phyloP scores from a whole-genome alignment of 2,113 vertebrate genomes.

The Acrocephalus kingi region DNA sequence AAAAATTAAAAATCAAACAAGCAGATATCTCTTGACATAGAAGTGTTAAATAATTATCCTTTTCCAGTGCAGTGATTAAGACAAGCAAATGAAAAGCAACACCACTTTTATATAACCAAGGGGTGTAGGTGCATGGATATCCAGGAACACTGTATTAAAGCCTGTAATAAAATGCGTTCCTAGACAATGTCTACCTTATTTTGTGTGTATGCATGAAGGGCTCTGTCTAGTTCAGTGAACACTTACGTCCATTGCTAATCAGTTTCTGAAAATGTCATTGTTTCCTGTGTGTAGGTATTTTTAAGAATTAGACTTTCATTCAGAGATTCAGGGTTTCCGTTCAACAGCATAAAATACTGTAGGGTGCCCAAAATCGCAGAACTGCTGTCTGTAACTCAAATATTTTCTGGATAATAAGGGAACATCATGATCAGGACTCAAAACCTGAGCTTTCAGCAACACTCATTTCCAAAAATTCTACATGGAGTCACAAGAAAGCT shows the following conservation, averaged over 20 bases:
- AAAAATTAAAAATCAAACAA: background rate
- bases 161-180: background rate
- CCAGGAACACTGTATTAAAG: background rate
- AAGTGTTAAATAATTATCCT: background rate
- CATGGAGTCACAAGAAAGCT: background rate
- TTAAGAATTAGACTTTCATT: conserved; percentile 56
- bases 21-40: background rate
- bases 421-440: background rate
- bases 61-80: background rate
- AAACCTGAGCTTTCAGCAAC: background rate
- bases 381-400: background rate
- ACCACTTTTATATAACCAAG: background rate
- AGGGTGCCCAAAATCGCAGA: background rate
- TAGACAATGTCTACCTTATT: background rate
- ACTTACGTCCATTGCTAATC: conserved; percentile 19
- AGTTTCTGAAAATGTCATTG: conserved; percentile 60
- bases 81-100: background rate
- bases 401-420: background rate
- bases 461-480: background rate
- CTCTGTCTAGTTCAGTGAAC: conserved; percentile 51
- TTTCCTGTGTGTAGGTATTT: conserved; percentile 41
- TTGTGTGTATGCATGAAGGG: conserved; percentile 27
- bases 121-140: accelerated
- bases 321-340: conserved; percentile 24
- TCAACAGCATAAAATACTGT: background rate